Evolutionary conservation across 2,113 vertebrate genomes (phyloP).

Genomic region (Laticauda colubrina): DNA sequence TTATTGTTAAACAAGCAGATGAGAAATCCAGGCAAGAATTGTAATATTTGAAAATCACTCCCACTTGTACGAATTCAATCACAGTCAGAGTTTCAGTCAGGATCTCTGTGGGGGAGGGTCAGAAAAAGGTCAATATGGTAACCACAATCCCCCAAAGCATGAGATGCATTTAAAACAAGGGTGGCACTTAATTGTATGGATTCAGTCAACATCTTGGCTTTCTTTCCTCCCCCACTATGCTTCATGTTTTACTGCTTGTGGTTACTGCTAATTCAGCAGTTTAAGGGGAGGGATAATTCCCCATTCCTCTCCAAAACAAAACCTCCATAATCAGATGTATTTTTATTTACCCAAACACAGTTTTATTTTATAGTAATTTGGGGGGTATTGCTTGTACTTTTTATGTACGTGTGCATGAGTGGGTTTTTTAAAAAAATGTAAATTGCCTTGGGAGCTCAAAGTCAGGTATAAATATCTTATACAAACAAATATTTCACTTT

Average conservation of each 20-base stretch:
- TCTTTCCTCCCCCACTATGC: neutral
- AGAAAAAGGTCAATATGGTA: neutral
- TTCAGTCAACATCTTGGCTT: neutral
- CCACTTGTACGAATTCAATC: neutral
- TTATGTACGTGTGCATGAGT: neutral
- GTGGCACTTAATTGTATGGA: neutral
- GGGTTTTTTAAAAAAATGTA: neutral
- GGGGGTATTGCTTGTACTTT: neutral
- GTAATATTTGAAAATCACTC: neutral
- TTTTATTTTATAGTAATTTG: neutral
- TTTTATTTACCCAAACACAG: neutral
- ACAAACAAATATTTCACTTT: neutral
- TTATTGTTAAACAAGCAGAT: neutral
- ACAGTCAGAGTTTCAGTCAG: neutral
- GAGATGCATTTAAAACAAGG: neutral
- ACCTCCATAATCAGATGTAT: neutral
- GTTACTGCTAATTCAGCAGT: neutral
- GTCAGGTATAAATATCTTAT: neutral
- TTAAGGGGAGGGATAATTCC: neutral
- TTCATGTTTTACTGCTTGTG: neutral
- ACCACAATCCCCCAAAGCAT: neutral
- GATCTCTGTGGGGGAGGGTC: neutral
- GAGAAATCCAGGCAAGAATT: neutral
- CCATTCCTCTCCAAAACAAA: neutral
- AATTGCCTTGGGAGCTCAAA: neutral